Evolutionary conservation across 2,113 vertebrate species (phyloP).

Genomic region (Centropus unirufus): DNA sequence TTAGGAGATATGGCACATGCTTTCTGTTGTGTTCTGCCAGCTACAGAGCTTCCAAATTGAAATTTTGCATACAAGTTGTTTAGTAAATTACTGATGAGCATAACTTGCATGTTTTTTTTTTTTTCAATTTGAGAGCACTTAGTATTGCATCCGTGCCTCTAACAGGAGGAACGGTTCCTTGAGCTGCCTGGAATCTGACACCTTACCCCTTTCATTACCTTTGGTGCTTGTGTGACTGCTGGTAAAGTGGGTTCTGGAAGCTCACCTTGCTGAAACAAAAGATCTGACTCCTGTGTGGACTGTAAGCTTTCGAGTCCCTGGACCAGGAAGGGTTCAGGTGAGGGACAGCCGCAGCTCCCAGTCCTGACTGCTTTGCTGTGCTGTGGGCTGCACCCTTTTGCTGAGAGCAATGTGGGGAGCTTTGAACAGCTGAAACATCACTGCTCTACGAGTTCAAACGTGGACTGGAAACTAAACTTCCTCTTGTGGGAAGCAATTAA

Average conservation of each 20-base stretch:
- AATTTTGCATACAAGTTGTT: neutral
- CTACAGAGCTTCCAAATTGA: neutral
- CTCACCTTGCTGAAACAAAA: neutral
- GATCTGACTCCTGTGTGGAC: neutral
- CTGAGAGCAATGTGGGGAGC: neutral
- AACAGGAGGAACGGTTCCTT: neutral
- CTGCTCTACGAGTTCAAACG: neutral
- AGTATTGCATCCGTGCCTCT: neutral
- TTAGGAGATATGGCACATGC: neutral
- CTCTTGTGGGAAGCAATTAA: neutral
- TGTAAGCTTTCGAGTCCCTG: neutral
- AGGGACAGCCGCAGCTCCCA: neutral
- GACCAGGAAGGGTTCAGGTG: neutral
- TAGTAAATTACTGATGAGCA: neutral
- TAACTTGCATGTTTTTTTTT: neutral
- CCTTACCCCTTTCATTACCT: neutral
- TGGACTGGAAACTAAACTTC: neutral
- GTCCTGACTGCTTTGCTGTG: fast-evolving
- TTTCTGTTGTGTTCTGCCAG: neutral
- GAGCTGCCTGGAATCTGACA: neutral
- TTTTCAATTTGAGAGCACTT: neutral
- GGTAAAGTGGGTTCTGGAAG: neutral
- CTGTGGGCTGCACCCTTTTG: neutral
- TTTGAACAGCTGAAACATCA: neutral
- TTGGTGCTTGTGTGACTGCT: neutral